Base-by-base conservation (phyloP, 2,113 vertebrate genomes). In the Poeciliopsis turrubarensis region DNA sequence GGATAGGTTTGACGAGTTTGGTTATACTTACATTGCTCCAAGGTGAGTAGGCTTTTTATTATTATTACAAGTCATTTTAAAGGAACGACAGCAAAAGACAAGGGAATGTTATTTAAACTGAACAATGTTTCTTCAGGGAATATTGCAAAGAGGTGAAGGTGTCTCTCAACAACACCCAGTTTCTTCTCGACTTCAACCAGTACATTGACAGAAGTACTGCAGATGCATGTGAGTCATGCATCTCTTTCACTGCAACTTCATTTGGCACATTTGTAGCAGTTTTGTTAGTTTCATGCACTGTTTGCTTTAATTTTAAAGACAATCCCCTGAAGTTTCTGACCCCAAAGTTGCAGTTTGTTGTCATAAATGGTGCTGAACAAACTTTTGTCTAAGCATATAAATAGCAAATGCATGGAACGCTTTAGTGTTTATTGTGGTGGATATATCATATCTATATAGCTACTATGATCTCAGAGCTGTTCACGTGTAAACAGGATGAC, bases 111-210 rank as follows among this genome's bases (percentile, higher is more conserved):
- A 70, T 32, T 79, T 51, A 60, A 54, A 66, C 72, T 77, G 34
- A 88, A 31, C 26, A 6, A 69, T 68, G 78, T 88, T 93, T 93
- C 94, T 94, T 73, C 94, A 99, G 98, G 92, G 96, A 97, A 76
- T 99, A 98, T 87, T 99, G 98, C 93, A 96, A 82, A 70, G 96
- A 97, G 62, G 92, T 99, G 89, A 98, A 96, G 91, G 83, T 95
- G 85, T 96, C 95, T 44, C 92, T 94, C 81, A 99, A 99, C 92
- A 99, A 98, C 91, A 97, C 97, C 17, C 96, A 98, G 90, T 98
- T 98, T 93, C 96, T 99, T 75, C 91, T 96, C 81, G 96, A 97
- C 91, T 97, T 99, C 91, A 96, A 94, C 92, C 92, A 97, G 71
- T 96, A 96, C 93, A 97, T 99, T 84, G 96, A 98, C 78, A 95